Conservation (phyloP, 2,113 vertebrate species). For the Hippopotamus amphibius region DNA sequence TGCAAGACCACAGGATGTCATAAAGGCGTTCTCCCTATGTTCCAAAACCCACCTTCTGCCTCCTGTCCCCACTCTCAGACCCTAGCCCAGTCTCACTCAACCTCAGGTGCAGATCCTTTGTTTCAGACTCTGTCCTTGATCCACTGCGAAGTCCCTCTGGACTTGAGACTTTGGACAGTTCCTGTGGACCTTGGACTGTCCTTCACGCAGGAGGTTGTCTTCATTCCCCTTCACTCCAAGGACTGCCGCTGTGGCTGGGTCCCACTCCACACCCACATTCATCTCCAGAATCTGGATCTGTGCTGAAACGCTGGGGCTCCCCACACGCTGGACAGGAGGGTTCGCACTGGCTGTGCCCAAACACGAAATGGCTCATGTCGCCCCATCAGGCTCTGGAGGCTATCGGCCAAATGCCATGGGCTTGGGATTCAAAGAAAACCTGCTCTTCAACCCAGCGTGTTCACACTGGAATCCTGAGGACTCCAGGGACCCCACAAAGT, state of each 20-base stretch:
- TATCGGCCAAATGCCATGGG: neutral
- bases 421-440: neutral
- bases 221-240: neutral
- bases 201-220: neutral
- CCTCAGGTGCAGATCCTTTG: neutral
- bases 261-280: neutral
- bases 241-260: neutral
- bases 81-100: neutral
- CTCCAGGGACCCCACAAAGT: neutral
- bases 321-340: neutral
- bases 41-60: neutral
- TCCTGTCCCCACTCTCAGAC: neutral
- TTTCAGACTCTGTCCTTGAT: neutral
- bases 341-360: neutral
- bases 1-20: neutral
- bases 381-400: neutral
- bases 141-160: neutral
- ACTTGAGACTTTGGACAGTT: neutral
- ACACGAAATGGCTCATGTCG: neutral
- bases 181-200: neutral
- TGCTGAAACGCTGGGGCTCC: neutral
- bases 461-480: neutral
- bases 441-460: neutral
- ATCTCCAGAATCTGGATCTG: neutral
- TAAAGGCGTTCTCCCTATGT: neutral